Conservation (phyloP, 2,797 vertebrate species). For the Setipinna tenuifilis region DNA sequence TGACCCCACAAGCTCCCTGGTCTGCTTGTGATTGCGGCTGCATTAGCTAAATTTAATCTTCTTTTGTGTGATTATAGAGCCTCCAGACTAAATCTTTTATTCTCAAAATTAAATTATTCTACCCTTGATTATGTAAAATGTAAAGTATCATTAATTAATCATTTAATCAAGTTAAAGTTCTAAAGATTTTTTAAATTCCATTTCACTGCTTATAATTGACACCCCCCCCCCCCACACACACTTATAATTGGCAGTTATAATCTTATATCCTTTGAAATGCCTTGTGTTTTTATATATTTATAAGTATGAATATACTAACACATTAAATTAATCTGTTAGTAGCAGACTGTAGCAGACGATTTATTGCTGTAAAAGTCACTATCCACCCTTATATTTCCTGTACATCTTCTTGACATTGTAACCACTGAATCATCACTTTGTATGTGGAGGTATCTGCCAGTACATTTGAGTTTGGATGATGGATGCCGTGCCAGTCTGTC, state of each 20-base stretch:
- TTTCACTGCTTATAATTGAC: neutral
- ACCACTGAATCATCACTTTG: neutral
- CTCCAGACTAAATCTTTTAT: constrained; percentile 9
- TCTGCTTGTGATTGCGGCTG: neutral
- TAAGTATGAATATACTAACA: neutral
- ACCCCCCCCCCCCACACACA: no score
- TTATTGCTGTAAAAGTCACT: no score
- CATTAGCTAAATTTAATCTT: neutral
- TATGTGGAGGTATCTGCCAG: neutral
- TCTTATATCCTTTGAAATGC: neutral
- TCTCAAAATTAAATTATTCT: constrained; percentile 2
- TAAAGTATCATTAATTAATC: neutral
- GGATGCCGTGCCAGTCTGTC: constrained; percentile 10
- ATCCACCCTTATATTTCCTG: neutral
- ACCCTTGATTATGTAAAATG: neutral
- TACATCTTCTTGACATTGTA: neutral
- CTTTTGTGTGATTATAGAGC: neutral
- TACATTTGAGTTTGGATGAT: neutral
- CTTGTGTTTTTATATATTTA: no score
- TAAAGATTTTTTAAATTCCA: neutral
- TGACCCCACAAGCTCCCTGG: neutral
- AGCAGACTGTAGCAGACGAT: neutral
- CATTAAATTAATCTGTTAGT: neutral
- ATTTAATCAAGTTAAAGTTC: neutral
- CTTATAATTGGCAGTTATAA: neutral